These are phyloP conservation scores for Sipha flava DNA, from an alignment of 1,140 invertebrate genomes.

Conservation along the genomic window DNA sequence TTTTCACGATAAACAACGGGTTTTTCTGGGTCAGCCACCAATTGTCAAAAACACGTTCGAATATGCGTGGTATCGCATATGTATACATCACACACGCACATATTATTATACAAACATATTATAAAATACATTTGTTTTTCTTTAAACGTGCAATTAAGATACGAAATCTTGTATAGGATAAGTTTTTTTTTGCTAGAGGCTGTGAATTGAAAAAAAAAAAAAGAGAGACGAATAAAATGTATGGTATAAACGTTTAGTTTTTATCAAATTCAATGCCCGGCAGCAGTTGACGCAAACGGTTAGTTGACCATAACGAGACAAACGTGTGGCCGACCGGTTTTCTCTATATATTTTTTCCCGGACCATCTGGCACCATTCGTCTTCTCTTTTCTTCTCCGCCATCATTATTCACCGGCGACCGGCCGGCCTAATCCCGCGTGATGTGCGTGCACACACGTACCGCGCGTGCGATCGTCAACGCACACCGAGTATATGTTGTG, in stretches of 20 bases:
- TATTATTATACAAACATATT: not conserved
- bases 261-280: slow-evolving; percentile 13
- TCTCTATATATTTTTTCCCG: not conserved
- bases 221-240: not conserved
- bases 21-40: not conserved
- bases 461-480: not conserved
- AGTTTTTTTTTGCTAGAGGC: not conserved
- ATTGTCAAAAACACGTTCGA: not conserved
- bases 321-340: slow-evolving; percentile 26
- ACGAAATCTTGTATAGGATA: not conserved
- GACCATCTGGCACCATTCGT: slow-evolving; percentile 29
- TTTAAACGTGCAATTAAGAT: not conserved
- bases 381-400: not conserved
- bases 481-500: not conserved
- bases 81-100: not conserved
- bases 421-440: not conserved
- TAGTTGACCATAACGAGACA: slow-evolving; percentile 30
- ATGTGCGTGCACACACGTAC: slow-evolving; percentile 7
- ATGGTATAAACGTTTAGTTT: not conserved
- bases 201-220: not conserved
- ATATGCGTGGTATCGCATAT: not conserved
- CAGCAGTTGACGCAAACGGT: slow-evolving; percentile 18
- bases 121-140: not conserved
- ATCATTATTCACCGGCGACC: not conserved
- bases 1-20: not conserved